These are phyloP conservation scores for Drosophila lacteicornis DNA, from an alignment of 1,140 invertebrate genomes.

Conservation along the genomic window DNA sequence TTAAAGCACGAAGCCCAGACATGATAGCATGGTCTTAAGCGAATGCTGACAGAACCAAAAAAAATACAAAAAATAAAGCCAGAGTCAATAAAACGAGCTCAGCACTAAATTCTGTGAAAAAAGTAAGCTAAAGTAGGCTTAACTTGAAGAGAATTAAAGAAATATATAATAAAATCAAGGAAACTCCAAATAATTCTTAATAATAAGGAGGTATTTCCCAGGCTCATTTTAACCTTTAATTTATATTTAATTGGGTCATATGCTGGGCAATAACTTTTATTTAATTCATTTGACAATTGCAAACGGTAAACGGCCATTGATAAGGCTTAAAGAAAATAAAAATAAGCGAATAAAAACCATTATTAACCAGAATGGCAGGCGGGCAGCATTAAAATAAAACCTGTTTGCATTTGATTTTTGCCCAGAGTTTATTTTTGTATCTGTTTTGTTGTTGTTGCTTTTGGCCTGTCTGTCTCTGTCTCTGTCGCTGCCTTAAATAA, in stretches of 20 bases:
- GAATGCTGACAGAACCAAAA: constrained; percentile 44
- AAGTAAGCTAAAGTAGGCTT: constrained; percentile 14
- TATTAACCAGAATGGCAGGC: constrained; percentile 45
- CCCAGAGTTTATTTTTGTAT: constrained; percentile 45
- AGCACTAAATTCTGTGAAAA: constrained; percentile 15
- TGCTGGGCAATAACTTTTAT: constrained; percentile 37
- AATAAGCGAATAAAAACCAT: constrained; percentile 14
- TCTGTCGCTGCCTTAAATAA: constrained; percentile 60
- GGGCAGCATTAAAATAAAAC: constrained; percentile 39
- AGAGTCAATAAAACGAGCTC: constrained; percentile 9
- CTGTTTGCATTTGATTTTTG: constrained; percentile 72
- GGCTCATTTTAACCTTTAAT: too few relatives aligned
- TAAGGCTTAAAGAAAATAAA: constrained; percentile 8
- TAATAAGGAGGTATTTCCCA: background rate
- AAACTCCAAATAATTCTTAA: too few relatives aligned
- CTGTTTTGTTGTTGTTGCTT: constrained; percentile 16
- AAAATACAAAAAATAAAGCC: background rate
- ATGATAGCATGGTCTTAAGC: constrained; percentile 32
- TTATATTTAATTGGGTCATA: constrained; percentile 60
- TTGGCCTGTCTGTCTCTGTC: constrained; percentile 37
- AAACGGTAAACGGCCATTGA: constrained; percentile 46
- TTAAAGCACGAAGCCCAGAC: constrained; percentile 46
- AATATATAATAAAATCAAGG: too few relatives aligned
- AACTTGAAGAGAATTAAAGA: background rate
- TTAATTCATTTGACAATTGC: constrained; percentile 56